Base-by-base conservation (phyloP, 1,140 invertebrate genomes). In the Teleopsis dalmanni region DNA sequence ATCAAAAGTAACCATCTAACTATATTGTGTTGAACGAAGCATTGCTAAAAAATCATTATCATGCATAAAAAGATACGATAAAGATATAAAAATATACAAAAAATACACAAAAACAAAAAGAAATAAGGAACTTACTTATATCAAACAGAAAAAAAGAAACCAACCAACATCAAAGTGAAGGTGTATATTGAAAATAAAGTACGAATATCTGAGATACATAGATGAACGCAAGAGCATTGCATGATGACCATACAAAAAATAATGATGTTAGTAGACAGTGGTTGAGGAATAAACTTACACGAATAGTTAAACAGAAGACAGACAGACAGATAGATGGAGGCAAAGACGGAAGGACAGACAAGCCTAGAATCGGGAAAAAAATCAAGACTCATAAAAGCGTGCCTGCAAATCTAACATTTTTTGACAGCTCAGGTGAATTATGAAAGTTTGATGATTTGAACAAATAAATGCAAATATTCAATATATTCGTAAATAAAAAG, bases 371-470 rank as follows among this genome's bases (percentile, higher is more conserved):
- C n/a, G n/a, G n/a, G n/a, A n/a, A n/a, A n/a, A n/a, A n/a, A n/a
- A n/a, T n/a, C 27, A 8, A 29, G 7, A 13, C 27, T 29, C 27
- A 29, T 21, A 11, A 27, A 29, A 43, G 41, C 41, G 41, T 43
- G 41, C 16, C 41, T 19, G 26, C 41, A 27, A 21, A n/a, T 53
- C 52, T 50, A 58, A 49, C 54, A 57, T 62, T 59, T 60, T 57
- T 64, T 66, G 63, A 66, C 62, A 65, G 62, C 60, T 65, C 54
- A 53, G 48, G 56, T 65, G 62, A 65, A 55, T 65, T 65, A 65
- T 65, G 62, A 60, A 56, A 62, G 56, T 56, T 65, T 60, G 62
- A 65, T 65, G 62, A 65, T 62, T 65, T 65, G 59, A 59, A 59
- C 57, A 53, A 58, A 65, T 55, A 54, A 54, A 42, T 56, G 7